Conservation (phyloP, 2,113 vertebrate species). For the Cinclus mexicanus region DNA sequence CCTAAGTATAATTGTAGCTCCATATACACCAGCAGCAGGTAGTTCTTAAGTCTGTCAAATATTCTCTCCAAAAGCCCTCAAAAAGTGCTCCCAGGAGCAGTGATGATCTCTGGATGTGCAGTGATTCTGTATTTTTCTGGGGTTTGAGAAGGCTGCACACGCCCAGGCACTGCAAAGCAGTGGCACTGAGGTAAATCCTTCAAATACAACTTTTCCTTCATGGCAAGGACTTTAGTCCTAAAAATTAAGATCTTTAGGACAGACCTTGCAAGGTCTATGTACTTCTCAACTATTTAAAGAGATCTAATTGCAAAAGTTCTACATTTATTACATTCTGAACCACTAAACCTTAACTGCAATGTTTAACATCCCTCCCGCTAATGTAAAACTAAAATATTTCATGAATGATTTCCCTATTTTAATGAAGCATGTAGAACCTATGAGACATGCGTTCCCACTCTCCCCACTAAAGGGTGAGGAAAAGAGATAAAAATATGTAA, state of each 20-base stretch:
- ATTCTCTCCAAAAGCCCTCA: background rate
- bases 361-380: background rate
- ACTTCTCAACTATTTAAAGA: background rate
- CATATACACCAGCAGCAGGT: background rate
- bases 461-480: background rate
- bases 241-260: background rate
- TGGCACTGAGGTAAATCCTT: background rate
- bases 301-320: background rate
- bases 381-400: background rate
- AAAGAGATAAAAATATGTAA: background rate
- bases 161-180: background rate
- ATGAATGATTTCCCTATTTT: background rate
- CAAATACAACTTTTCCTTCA: background rate
- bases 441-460: background rate
- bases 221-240: background rate
- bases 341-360: background rate
- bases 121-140: background rate
- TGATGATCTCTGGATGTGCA: background rate
- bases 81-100: background rate
- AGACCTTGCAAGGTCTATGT: background rate
- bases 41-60: background rate
- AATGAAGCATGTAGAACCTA: background rate
- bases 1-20: background rate
- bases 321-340: background rate
- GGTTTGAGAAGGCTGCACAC: background rate